Evolutionary conservation across 2,797 vertebrate genomes (phyloP).

Genomic region (Melanotaenia boesemani): DNA sequence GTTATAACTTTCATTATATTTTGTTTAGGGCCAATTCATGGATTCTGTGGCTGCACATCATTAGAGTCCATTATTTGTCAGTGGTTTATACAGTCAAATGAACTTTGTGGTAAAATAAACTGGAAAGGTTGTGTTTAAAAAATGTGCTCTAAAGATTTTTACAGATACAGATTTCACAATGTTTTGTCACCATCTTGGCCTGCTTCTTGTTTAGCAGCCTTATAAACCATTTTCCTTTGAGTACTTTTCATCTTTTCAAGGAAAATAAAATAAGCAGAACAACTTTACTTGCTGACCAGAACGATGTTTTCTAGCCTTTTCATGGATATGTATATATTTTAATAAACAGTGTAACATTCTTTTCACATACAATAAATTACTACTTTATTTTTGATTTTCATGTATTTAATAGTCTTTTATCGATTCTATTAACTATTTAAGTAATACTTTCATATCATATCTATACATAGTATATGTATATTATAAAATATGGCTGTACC

Average conservation of each 20-base stretch:
- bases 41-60: background rate
- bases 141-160: background rate
- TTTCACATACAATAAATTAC: background rate
- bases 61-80: background rate
- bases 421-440: too few species aligned
- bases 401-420: too few species aligned
- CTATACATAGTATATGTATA: too few species aligned
- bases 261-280: background rate
- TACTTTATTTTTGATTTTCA: too few species aligned
- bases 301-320: background rate
- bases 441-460: too few species aligned
- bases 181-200: background rate
- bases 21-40: background rate
- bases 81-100: background rate
- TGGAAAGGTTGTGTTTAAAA: background rate
- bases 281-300: background rate
- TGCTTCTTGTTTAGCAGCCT: too few species aligned
- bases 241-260: background rate
- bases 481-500: too few species aligned
- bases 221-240: background rate
- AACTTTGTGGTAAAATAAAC: background rate
- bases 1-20: background rate
- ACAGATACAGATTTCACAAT: background rate
- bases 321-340: too few species aligned
- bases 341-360: too few species aligned